Conservation (phyloP, 2,113 vertebrate genomes). For the Mystacornis crossleyi region DNA sequence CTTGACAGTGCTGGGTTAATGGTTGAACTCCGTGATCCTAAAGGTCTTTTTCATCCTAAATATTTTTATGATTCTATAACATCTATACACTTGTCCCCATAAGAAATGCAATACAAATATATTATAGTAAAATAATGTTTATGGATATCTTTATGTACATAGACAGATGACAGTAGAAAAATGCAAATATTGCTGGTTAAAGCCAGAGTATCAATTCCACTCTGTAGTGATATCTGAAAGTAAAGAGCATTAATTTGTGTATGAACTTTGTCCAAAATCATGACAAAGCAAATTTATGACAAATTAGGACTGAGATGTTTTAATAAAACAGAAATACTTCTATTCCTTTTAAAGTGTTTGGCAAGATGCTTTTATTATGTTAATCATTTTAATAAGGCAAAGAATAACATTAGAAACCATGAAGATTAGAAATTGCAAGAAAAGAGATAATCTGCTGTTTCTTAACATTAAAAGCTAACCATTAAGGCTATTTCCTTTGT, state of each 20-base stretch:
- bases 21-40: background rate
- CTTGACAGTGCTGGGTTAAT: background rate
- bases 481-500: constrained; percentile 44
- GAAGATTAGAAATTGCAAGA: constrained; percentile 72
- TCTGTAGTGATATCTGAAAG: background rate
- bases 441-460: constrained; percentile 47
- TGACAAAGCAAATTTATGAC: constrained; percentile 66
- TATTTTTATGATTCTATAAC: background rate
- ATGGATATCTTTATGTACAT: background rate
- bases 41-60: background rate
- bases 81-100: background rate
- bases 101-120: background rate
- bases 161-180: background rate
- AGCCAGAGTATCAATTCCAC: background rate
- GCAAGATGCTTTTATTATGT: constrained; percentile 67
- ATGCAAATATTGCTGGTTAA: background rate
- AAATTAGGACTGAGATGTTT: constrained; percentile 50
- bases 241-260: background rate
- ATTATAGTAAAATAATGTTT: background rate
- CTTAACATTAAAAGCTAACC: constrained; percentile 54
- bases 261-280: background rate
- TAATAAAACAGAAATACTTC: constrained; percentile 65
- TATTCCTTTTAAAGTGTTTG: constrained; percentile 65
- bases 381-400: constrained; percentile 81
- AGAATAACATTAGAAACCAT: constrained; percentile 78